A percentile compares a stretch with the other conserved stretches of the same genome.
phyloP scores from a whole-genome alignment of 1,140 invertebrate species.

The Psilanteris sp. region DNA sequence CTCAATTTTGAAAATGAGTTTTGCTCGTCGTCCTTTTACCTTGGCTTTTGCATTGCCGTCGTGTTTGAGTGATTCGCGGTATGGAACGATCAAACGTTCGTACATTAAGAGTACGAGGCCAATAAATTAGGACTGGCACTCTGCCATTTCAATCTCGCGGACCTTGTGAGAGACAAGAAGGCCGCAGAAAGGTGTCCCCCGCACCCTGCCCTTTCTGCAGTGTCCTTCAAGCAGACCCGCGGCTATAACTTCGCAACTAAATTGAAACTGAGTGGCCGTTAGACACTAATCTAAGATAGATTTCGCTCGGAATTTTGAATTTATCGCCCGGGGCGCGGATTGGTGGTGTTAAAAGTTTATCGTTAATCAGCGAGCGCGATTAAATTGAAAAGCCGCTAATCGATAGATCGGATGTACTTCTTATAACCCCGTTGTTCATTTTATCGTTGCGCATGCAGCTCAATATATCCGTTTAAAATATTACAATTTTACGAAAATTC shows the following conservation, averaged over 20 bases:
- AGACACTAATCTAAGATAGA: constrained; percentile 57
- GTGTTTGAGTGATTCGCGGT: constrained; percentile 57
- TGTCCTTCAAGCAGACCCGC: constrained; percentile 47
- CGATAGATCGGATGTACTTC: constrained; percentile 10
- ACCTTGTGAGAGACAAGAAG: constrained; percentile 72
- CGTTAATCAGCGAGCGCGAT: constrained; percentile 48
- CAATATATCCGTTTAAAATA: too few species aligned
- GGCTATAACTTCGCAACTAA: constrained; percentile 63
- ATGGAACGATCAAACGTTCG: constrained; percentile 70
- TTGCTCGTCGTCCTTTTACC: constrained; percentile 32
- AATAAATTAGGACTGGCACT: constrained; percentile 77
- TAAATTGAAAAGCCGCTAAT: constrained; percentile 30
- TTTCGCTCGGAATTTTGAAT: constrained; percentile 54
- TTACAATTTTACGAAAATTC: too few species aligned
- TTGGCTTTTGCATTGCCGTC: constrained; percentile 31
- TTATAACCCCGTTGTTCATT: too few species aligned
- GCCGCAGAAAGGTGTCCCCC: constrained; percentile 49
- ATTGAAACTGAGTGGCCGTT: constrained; percentile 61
- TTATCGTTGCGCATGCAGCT: too few species aligned
- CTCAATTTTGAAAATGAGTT: constrained; percentile 61
- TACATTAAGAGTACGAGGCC: constrained; percentile 74
- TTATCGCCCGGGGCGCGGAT: constrained; percentile 40
- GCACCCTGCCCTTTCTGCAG: not conserved
- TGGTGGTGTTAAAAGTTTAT: constrained; percentile 46
- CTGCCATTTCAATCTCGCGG: constrained; percentile 78